A percentile compares a stretch with the other conserved stretches of the same genome.
Conservation (phyloP, 2,797 vertebrate genomes). For the Spondyliosoma cantharus region DNA sequence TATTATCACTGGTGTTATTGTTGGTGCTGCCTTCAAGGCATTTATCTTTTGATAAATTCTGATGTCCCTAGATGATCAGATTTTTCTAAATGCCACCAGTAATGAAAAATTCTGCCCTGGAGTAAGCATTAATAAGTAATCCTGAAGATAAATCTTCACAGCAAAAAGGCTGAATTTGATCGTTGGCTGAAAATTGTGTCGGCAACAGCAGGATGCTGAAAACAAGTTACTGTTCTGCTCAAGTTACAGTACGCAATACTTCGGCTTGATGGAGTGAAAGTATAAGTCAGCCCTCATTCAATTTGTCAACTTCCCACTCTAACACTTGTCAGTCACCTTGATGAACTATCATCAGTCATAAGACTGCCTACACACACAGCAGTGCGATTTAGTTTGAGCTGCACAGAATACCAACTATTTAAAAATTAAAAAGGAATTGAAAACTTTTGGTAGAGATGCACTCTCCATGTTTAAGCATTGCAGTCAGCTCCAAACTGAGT, state of each 20-base stretch:
- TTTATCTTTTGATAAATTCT: no score
- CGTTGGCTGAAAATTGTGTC: constrained; percentile 24
- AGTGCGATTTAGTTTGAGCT: constrained; percentile 7
- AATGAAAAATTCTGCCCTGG: constrained; percentile 33
- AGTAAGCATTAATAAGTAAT: constrained; percentile 33
- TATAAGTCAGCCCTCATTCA: constrained; percentile 21
- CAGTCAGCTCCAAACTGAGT: neutral
- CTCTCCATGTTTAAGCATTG: neutral
- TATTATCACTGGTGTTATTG: no score
- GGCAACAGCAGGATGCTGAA: constrained; percentile 5
- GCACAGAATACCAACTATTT: neutral
- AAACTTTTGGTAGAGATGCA: neutral
- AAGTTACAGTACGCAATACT: constrained; percentile 20
- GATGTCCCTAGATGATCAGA: constrained; percentile 13
- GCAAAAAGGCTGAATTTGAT: constrained; percentile 37
- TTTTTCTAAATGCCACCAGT: constrained; percentile 49
- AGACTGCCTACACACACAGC: constrained; percentile 28
- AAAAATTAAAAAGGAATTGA: neutral
- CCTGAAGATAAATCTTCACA: constrained; percentile 19
- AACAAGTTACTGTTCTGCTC: constrained; percentile 1
- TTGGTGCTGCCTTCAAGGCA: neutral
- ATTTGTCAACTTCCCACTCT: constrained; percentile 26
- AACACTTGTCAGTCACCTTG: constrained; percentile 52
- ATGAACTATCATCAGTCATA: constrained; percentile 41
- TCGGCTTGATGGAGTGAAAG: constrained; percentile 31